Evolutionary conservation across 1,140 invertebrate genomes (phyloP).

Genomic region (Neodiprion fabricii): DNA sequence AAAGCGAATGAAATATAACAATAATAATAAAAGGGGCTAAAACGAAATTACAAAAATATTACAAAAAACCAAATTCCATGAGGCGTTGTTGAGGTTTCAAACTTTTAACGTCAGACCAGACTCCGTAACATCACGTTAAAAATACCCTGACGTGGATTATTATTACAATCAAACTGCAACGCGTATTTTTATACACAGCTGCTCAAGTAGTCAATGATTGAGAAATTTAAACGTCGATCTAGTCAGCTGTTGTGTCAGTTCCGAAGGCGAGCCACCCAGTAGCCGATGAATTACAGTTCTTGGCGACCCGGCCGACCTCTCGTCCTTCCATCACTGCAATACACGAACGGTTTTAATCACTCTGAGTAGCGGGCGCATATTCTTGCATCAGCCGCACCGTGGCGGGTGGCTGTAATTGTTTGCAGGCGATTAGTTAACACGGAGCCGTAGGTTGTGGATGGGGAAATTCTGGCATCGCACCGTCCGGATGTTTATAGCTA

Average conservation of each 20-base stretch:
- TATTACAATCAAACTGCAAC: not conserved
- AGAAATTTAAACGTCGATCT: not conserved
- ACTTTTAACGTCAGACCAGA: not conserved
- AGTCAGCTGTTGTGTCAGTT: not conserved
- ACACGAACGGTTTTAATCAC: conserved; percentile 5
- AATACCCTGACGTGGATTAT: not conserved
- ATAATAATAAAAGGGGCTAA: not conserved
- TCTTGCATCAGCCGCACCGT: conserved; percentile 6
- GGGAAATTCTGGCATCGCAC: not conserved
- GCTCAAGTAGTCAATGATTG: not conserved
- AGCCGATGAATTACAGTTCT: not conserved
- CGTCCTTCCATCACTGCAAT: not conserved
- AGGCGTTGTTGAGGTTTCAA: not conserved
- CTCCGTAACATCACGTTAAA: not conserved
- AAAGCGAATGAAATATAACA: not conserved
- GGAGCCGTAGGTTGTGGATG: not conserved
- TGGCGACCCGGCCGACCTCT: not conserved
- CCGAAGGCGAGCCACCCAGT: not conserved
- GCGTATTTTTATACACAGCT: too few species aligned
- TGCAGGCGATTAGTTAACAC: conserved; percentile 9
- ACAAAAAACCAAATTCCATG: not conserved
- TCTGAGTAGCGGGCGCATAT: conserved; percentile 6
- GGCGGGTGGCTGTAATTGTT: conserved; percentile 1
- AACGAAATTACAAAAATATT: not conserved
- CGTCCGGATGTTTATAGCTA: not conserved